Evolutionary conservation across 2,797 vertebrate genomes (phyloP).

Genomic region (Knipowitschia caucasica): DNA sequence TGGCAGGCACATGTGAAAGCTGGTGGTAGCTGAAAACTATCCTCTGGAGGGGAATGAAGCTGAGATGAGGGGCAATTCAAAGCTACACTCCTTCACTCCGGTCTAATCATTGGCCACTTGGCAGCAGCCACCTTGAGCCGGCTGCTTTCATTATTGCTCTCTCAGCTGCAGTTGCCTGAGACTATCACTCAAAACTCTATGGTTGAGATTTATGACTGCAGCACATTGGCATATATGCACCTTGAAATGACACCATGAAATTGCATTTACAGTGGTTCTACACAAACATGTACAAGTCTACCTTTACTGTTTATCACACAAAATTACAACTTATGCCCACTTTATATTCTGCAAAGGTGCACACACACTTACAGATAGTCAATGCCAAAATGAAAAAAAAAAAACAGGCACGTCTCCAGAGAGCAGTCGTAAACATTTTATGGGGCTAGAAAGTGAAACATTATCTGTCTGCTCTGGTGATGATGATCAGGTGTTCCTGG

Average conservation of each 20-base stretch:
- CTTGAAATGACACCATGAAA: conserved; percentile 32
- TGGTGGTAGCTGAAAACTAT: conserved; percentile 33
- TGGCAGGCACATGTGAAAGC: conserved; percentile 27
- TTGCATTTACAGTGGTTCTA: conserved; percentile 29
- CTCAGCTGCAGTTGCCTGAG: conserved; percentile 38
- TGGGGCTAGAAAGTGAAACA: conserved; percentile 57
- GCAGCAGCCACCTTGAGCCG: conserved; percentile 51
- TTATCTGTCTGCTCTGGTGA: conserved; percentile 49
- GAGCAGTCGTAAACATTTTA: conserved; percentile 61
- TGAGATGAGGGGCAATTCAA: conserved; percentile 40
- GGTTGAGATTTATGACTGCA: conserved; percentile 42
- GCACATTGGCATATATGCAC: conserved; percentile 17
- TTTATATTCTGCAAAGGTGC: conserved; percentile 17
- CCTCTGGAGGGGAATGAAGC: conserved; percentile 52
- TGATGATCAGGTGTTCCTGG: conserved; percentile 53
- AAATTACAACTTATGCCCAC: conserved; percentile 12
- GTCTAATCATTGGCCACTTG: conserved; percentile 66
- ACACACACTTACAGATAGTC: conserved; percentile 15
- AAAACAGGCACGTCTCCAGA: conserved; percentile 52
- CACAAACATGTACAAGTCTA: conserved; percentile 18
- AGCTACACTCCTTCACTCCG: conserved; percentile 47
- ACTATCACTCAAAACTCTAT: conserved; percentile 57
- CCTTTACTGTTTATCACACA: conserved; percentile 3
- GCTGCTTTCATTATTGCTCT: conserved; percentile 62
- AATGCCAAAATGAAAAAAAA: conserved; percentile 57